Evolutionary conservation across 2,888 invertebrate genomes (phyloP).

Genomic region (Archaeoteleia sp.): DNA sequence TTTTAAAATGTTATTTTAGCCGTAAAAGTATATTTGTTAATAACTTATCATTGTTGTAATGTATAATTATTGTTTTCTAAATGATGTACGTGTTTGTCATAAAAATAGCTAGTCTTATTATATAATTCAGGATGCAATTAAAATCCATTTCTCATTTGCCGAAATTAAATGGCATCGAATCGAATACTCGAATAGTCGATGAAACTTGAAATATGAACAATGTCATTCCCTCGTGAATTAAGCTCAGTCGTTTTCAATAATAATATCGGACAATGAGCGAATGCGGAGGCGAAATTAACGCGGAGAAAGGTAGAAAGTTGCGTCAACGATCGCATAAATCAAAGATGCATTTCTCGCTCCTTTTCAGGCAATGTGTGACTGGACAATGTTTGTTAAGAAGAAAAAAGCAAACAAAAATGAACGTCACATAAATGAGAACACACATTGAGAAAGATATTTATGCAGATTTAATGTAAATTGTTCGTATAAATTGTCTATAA

Average conservation of each 20-base stretch:
- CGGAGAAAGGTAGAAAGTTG: constrained; percentile 45
- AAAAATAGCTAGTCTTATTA: no score
- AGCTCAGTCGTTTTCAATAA: not conserved
- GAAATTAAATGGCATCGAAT: constrained; percentile 2
- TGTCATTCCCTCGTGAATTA: constrained; percentile 13
- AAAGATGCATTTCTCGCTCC: constrained; percentile 34
- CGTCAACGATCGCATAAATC: constrained; percentile 32
- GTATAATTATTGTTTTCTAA: no score
- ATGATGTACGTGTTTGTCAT: no score
- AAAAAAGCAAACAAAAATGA: no score
- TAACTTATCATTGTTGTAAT: no score
- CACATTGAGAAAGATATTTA: no score
- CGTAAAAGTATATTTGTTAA: no score
- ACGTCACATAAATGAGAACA: no score
- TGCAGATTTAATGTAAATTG: no score
- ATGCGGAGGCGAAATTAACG: constrained; percentile 25
- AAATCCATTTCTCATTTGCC: constrained; percentile 1
- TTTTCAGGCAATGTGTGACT: constrained; percentile 26
- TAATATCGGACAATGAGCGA: constrained; percentile 1
- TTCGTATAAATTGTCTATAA: no score
- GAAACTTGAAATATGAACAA: constrained; percentile 8
- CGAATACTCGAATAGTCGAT: not conserved
- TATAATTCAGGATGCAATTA: not conserved
- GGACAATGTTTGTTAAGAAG: no score
- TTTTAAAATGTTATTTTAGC: no score